Evolutionary conservation across 2,113 vertebrate species (phyloP), one percentile per base, ranked within the genome.

Genomic region (Tor tambroides): DNA sequence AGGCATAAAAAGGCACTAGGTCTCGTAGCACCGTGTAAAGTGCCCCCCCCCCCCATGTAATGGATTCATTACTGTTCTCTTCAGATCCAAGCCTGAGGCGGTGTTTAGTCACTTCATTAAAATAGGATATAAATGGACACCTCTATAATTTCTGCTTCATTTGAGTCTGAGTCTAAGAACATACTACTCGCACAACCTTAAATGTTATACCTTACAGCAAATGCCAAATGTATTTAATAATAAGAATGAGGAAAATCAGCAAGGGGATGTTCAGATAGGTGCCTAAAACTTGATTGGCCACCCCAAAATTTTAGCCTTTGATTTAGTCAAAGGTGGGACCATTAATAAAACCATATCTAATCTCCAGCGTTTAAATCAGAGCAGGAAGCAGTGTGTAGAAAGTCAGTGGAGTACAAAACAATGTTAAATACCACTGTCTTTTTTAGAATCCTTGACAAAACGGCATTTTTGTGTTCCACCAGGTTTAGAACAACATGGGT

Each of bases 71-170:
- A 89, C 86, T 85, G 86, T 89, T 89, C 89, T 81, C 81, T 90
- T 92, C 90, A 91, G 85, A 91, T 89, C 87, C 46, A 88, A 72
- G 89, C 94, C 93, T 2, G 56, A 83, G 92, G 92, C 91, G 49
- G 89, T 91, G 90, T 92, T 91, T 92, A 92, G 92, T 90, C 89
- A 90, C 93, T 94, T 93, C 92, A 94, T 93, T 94, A 91, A 93
- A 93, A 93, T 30, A 35, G 87, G 89, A 91, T 90, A 92, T 91
- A 92, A 93, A 92, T 87, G 89, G 88, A 92, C 85, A 85, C 79
- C 83, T 23, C 82, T 89, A 88, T 89, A 87, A 89, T 91, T 91
- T 89, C 89, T 89, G 91, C 89, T 92, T 92, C 92, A 91, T 91
- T 94, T 92, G 85, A 89, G 84, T 51, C 85, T 85, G 74, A 89